phyloP scores from a whole-genome alignment of 2,888 invertebrate species.

The Torymus aiolomorphi region DNA sequence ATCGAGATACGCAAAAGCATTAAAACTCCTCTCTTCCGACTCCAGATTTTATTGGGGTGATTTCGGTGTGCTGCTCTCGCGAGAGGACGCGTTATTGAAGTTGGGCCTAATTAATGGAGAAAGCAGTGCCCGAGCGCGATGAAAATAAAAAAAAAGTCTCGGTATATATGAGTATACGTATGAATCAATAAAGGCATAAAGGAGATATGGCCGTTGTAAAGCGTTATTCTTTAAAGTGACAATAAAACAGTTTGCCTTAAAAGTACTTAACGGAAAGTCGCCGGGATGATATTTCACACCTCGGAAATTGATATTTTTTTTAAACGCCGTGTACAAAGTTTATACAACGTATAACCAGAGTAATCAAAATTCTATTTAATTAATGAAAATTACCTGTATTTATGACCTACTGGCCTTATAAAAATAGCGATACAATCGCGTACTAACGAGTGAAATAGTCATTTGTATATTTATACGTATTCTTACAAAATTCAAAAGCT shows the following conservation, averaged over 20 bases:
- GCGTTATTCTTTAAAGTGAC: not conserved
- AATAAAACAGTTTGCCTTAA: not conserved
- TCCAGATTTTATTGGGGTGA: conserved; percentile 35
- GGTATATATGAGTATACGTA: not conserved
- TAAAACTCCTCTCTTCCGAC: conserved; percentile 13
- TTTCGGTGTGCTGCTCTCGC: conserved; percentile 4
- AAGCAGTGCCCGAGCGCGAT: not conserved
- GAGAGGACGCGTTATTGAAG: not conserved
- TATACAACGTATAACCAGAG: too few relatives aligned
- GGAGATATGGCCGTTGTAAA: not conserved
- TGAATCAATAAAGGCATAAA: not conserved
- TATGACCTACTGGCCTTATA: too few relatives aligned
- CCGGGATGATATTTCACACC: too few relatives aligned
- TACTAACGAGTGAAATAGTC: too few relatives aligned
- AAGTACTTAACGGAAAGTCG: not conserved
- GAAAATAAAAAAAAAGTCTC: conserved; percentile 5
- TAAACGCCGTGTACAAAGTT: too few relatives aligned
- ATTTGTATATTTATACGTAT: too few relatives aligned
- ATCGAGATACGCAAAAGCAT: conserved; percentile 14
- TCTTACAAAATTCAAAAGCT: too few relatives aligned
- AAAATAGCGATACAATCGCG: too few relatives aligned
- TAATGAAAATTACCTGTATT: too few relatives aligned
- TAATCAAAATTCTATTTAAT: too few relatives aligned
- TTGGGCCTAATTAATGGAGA: conserved; percentile 22
- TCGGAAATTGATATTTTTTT: too few relatives aligned